phyloP scores from a whole-genome alignment of 2,797 vertebrate genomes.

The Aselliscus stoliczkanus region DNA sequence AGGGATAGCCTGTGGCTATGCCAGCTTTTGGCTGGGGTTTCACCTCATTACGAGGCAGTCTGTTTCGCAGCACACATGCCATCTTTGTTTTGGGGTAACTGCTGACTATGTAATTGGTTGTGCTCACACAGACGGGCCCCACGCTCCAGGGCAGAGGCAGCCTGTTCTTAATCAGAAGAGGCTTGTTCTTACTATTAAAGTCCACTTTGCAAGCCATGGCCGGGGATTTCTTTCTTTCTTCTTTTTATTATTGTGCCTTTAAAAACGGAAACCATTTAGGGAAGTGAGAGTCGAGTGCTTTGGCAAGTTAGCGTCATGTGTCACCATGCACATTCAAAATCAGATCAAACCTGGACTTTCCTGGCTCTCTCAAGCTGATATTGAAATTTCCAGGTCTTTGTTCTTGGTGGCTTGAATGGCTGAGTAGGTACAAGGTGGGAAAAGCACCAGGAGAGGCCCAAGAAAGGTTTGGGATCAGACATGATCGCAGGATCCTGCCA shows the following conservation, averaged over 20 bases:
- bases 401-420: background rate
- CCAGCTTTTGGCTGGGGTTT: background rate
- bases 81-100: background rate
- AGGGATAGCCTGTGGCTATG: background rate
- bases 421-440: background rate
- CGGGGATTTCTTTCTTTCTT: slow-evolving; percentile 5
- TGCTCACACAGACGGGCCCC: background rate
- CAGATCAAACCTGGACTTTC: background rate
- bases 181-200: background rate
- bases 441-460: background rate
- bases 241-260: background rate
- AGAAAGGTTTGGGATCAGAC: background rate
- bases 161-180: background rate
- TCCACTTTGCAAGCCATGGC: background rate
- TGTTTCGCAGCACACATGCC: background rate
- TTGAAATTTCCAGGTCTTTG: background rate
- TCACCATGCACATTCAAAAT: background rate
- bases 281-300: background rate
- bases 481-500: background rate
- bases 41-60: background rate
- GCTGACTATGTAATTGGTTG: background rate
- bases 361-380: background rate
- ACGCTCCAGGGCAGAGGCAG: background rate
- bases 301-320: background rate
- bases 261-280: slow-evolving; percentile 20